Evolutionary conservation across 1,140 invertebrate species (phyloP).

Genomic region (Helicoverpa zea): DNA sequence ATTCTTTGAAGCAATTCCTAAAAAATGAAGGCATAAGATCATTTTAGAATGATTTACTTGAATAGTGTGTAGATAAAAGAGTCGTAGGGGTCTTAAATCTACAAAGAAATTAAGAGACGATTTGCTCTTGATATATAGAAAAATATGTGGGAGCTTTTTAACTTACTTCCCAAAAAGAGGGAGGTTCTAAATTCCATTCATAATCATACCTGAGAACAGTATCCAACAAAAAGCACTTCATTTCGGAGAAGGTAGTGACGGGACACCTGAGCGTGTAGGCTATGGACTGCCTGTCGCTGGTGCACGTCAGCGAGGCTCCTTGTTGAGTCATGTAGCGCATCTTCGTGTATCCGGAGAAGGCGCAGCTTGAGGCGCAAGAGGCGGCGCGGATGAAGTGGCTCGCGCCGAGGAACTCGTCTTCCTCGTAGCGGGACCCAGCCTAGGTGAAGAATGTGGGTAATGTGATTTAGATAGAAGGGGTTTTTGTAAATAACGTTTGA

Average conservation of each 20-base stretch:
- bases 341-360: conserved; percentile 63
- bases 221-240: conserved; percentile 74
- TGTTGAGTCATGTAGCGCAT: conserved; percentile 67
- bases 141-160: no score
- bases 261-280: conserved; percentile 71
- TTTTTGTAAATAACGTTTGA: no score
- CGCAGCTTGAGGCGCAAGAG: conserved; percentile 60
- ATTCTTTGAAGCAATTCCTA: conserved; percentile 67
- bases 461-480: no score
- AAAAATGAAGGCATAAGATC: neutral
- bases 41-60: no score
- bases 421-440: conserved; percentile 75
- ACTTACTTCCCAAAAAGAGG: no score
- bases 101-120: no score
- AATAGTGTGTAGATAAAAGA: no score
- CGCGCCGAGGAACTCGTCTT: conserved; percentile 67
- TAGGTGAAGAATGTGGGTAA: conserved; percentile 22
- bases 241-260: conserved; percentile 55
- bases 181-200: no score
- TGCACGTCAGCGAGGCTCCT: conserved; percentile 66
- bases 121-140: neutral
- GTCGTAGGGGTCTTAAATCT: no score
- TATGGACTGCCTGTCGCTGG: conserved; percentile 67
- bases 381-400: conserved; percentile 70
- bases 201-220: conserved; percentile 63